A percentile compares a stretch with the other conserved stretches of the same genome.
phyloP scores from a whole-genome alignment of 92 coral and sea anemone genomes.

The Parazoanthus swiftii region DNA sequence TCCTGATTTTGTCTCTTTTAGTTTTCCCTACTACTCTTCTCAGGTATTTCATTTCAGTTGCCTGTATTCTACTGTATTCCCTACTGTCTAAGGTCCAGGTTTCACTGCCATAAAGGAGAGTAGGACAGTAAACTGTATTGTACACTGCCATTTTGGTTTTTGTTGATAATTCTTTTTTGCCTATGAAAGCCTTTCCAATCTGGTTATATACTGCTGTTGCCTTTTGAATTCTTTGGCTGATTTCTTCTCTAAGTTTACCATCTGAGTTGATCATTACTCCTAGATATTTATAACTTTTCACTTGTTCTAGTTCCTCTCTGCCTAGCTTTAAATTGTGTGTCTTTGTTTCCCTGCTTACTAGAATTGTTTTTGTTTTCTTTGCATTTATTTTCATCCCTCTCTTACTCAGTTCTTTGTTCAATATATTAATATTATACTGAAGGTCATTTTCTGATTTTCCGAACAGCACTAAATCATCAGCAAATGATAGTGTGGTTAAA shows the following conservation, averaged over 20 bases:
- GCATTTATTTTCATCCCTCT: slow-evolving; percentile 21
- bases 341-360: slow-evolving; percentile 28
- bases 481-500: slow-evolving; percentile 25
- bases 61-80: slow-evolving; percentile 11
- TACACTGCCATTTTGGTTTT: slow-evolving; percentile 10
- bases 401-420: slow-evolving; percentile 25
- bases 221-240: slow-evolving; percentile 13
- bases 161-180: slow-evolving; percentile 8
- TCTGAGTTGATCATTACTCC: slow-evolving; percentile 16
- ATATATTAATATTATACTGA: slow-evolving; percentile 22
- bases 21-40: slow-evolving; percentile 14
- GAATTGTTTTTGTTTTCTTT: slow-evolving; percentile 17
- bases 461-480: slow-evolving; percentile 26
- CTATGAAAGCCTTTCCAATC: slow-evolving; percentile 15
- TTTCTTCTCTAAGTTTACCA: slow-evolving; percentile 9
- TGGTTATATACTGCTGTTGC: slow-evolving; percentile 16
- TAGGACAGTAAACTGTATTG: slow-evolving; percentile 10
- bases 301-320: slow-evolving; percentile 14
- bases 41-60: slow-evolving; percentile 10
- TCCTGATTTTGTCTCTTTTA: slow-evolving; percentile 15
- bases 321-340: slow-evolving; percentile 27
- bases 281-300: slow-evolving; percentile 10
- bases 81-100: slow-evolving; percentile 12
- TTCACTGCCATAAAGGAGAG: slow-evolving; percentile 5
- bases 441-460: slow-evolving; percentile 27